phyloP scores from a whole-genome alignment of 2,888 invertebrate genomes.

The Neoitamus cyanurus region DNA sequence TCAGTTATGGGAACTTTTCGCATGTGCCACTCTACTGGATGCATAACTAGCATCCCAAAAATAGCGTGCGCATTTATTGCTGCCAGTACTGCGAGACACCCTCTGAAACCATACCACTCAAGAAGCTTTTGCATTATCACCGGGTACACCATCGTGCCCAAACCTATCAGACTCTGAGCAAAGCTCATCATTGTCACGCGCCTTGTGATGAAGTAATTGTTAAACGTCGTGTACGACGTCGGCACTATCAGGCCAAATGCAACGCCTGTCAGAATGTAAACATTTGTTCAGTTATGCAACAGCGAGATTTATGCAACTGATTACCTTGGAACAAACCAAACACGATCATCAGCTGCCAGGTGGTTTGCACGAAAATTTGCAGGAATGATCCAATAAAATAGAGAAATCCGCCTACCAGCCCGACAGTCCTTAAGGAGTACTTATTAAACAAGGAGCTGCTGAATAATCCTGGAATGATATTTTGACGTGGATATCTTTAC shows the following conservation, averaged over 20 bases:
- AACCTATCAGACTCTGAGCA: slow-evolving; percentile 77
- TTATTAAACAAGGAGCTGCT: slow-evolving; percentile 75
- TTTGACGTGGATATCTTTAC: not conserved
- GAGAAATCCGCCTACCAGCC: slow-evolving; percentile 73
- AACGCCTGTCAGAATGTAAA: slow-evolving; percentile 68
- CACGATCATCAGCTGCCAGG: slow-evolving; percentile 73
- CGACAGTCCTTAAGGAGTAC: slow-evolving; percentile 75
- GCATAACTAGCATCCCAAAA: slow-evolving; percentile 77
- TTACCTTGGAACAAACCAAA: slow-evolving; percentile 74
- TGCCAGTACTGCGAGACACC: slow-evolving; percentile 75
- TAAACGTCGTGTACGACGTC: slow-evolving; percentile 78
- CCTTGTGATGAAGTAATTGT: slow-evolving; percentile 77
- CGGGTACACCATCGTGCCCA: slow-evolving; percentile 77
- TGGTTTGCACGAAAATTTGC: slow-evolving; percentile 73
- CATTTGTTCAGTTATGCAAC: slow-evolving; percentile 47
- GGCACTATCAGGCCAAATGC: slow-evolving; percentile 81
- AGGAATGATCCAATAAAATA: slow-evolving; percentile 73
- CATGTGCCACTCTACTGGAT: slow-evolving; percentile 80
- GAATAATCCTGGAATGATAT: slow-evolving; percentile 71
- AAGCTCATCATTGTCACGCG: slow-evolving; percentile 80
- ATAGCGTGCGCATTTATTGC: slow-evolving; percentile 76
- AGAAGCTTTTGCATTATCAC: slow-evolving; percentile 72
- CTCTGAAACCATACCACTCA: slow-evolving; percentile 75
- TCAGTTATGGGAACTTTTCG: slow-evolving; percentile 67
- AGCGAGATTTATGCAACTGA: not conserved